Percentiles rank a stretch among this genome's conserved stretches.
Conservation (phyloP, 2,113 vertebrate species). For the Lanius collurio region DNA sequence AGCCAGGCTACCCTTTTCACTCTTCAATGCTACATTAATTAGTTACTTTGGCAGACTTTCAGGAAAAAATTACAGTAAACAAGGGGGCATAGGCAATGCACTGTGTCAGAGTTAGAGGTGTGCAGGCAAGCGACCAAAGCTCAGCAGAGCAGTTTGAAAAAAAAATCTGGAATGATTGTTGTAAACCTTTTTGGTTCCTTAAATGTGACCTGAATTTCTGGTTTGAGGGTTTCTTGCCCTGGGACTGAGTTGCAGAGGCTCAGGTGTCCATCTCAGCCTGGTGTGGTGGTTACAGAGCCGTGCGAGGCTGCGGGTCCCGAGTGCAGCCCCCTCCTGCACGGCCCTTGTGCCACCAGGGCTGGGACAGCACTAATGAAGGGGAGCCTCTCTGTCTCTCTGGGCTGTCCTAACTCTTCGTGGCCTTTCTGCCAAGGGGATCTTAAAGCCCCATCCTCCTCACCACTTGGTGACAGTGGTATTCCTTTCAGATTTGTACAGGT, state of each 20-base stretch:
- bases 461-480: background rate
- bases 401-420: background rate
- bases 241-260: background rate
- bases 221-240: background rate
- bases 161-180: no score
- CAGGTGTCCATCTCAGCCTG: background rate
- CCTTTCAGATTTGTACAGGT: background rate
- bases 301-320: background rate
- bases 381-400: no score
- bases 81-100: fast-evolving
- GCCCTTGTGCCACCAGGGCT: background rate
- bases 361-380: no score
- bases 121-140: background rate
- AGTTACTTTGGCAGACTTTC: background rate
- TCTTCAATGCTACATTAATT: background rate
- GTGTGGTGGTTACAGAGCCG: background rate
- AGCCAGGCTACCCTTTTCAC: background rate
- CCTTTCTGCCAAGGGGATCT: background rate
- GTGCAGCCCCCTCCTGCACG: background rate
- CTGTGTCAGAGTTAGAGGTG: background rate
- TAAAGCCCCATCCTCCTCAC: background rate
- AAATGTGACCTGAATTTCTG: background rate
- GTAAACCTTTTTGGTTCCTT: background rate
- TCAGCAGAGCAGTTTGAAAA: background rate
- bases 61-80: background rate